phyloP scores from a whole-genome alignment of 2,888 invertebrate genomes.

The Machimus rusticus region DNA sequence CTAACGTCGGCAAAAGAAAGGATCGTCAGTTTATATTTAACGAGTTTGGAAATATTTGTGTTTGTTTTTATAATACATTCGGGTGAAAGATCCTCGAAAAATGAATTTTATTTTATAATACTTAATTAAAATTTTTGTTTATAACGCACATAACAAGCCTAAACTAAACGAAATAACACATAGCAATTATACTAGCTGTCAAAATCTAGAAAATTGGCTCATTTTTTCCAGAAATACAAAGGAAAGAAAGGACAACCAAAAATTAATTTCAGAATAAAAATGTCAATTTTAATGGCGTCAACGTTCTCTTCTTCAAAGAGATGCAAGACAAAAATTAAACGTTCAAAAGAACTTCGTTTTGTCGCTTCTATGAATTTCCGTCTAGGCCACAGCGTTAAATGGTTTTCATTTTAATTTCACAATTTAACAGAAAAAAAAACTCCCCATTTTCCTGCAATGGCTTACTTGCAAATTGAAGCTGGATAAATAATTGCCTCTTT shows the following conservation, averaged over 20 bases:
- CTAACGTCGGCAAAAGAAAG: too few species aligned
- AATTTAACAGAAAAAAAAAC: neutral
- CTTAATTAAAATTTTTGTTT: too few species aligned
- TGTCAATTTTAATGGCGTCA: neutral
- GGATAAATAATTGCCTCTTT: constrained; percentile 28
- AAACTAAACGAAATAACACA: too few species aligned
- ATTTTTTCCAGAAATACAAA: neutral
- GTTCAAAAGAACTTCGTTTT: neutral
- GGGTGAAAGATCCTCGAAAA: too few species aligned
- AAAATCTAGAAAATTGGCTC: neutral
- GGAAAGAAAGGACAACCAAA: neutral
- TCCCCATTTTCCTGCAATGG: neutral
- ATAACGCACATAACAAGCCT: neutral
- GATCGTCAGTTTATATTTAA: too few species aligned
- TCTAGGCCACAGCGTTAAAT: neutral
- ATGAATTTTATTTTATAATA: too few species aligned
- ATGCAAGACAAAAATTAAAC: neutral
- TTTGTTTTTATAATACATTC: too few species aligned
- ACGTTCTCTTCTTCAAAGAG: neutral
- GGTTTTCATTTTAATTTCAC: neutral
- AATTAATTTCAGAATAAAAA: neutral
- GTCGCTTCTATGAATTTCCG: neutral
- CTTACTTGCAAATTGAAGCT: constrained; percentile 14
- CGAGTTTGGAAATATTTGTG: too few species aligned
- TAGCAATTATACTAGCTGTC: neutral